Conservation (phyloP, 2,113 vertebrate genomes). For the Poecilia latipinna region DNA sequence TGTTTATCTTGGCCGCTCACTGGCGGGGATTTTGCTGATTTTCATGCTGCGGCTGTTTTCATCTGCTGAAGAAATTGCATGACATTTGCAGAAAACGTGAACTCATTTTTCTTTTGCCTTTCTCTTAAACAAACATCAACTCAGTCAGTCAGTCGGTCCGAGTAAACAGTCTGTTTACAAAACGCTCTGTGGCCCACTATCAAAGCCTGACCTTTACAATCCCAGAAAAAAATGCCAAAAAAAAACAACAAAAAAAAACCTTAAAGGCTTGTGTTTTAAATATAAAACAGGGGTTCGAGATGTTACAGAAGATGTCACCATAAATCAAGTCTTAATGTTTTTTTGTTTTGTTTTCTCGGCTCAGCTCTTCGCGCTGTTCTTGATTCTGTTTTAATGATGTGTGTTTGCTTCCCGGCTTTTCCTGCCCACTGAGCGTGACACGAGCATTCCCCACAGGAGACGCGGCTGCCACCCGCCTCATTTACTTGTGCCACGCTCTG, state of each 20-base stretch:
- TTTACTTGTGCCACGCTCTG: constrained; percentile 24
- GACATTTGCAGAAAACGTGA: neutral
- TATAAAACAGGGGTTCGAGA: neutral
- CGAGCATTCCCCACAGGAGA: constrained; percentile 54
- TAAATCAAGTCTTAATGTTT: constrained; percentile 9
- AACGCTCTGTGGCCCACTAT: neutral
- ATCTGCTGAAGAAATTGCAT: constrained; percentile 2
- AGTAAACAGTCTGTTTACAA: constrained; percentile 20
- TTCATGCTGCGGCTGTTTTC: constrained; percentile 2
- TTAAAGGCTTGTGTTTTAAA: neutral
- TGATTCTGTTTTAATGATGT: constrained; percentile 55
- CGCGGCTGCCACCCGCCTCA: constrained; percentile 26
- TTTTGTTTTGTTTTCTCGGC: constrained; percentile 7
- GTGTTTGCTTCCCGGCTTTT: constrained; percentile 38
- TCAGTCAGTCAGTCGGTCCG: constrained; percentile 1
- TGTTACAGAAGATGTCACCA: neutral
- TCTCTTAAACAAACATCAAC: constrained; percentile 4
- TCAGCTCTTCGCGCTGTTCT: constrained; percentile 5
- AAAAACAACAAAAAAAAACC: neutral
- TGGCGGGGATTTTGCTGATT: constrained; percentile 1
- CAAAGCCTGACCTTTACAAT: constrained; percentile 1
- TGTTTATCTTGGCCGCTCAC: neutral
- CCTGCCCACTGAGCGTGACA: constrained; percentile 56
- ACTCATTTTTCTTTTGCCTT: neutral
- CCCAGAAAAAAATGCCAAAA: neutral